A percentile compares a stretch with the other conserved stretches of the same genome.
phyloP scores from a whole-genome alignment of 2,113 vertebrate genomes.

The Lepidiolamprologus cunningtoni region DNA sequence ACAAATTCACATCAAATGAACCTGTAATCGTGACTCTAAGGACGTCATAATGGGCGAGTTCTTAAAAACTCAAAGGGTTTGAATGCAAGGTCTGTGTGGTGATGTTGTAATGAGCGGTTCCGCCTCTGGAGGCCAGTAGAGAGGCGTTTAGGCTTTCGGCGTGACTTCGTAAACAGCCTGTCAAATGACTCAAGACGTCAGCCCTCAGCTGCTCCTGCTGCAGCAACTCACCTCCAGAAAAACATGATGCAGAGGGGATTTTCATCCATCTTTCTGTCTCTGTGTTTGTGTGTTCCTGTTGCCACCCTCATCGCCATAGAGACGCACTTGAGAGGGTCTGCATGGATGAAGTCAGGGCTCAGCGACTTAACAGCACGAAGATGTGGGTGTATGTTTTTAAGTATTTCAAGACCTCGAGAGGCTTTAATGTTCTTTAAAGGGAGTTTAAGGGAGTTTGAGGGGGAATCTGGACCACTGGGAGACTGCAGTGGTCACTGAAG shows the following conservation, averaged over 20 bases:
- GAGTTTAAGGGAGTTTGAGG: background rate
- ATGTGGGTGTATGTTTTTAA: background rate
- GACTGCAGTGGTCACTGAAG: background rate
- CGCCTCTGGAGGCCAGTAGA: background rate
- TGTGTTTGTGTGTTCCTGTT: background rate
- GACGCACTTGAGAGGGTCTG: background rate
- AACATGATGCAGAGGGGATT: background rate
- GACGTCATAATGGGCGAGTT: fast-evolving
- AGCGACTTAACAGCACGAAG: background rate
- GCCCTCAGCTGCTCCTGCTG: background rate
- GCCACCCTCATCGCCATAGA: background rate
- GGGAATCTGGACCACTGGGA: background rate
- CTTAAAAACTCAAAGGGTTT: background rate
- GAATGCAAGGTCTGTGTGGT: background rate
- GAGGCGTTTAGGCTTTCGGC: fast-evolving
- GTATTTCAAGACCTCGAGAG: background rate
- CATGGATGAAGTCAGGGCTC: background rate
- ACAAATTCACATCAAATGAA: background rate
- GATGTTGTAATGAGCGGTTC: background rate
- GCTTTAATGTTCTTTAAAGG: background rate
- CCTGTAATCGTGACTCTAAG: background rate
- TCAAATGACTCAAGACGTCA: background rate
- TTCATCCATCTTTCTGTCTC: background rate
- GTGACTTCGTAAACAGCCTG: background rate
- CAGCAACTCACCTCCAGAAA: background rate